A percentile compares a stretch with the other conserved stretches of the same genome.
Evolutionary conservation across 2,113 vertebrate species (phyloP).

Genomic region (Ageneiosus marmoratus): DNA sequence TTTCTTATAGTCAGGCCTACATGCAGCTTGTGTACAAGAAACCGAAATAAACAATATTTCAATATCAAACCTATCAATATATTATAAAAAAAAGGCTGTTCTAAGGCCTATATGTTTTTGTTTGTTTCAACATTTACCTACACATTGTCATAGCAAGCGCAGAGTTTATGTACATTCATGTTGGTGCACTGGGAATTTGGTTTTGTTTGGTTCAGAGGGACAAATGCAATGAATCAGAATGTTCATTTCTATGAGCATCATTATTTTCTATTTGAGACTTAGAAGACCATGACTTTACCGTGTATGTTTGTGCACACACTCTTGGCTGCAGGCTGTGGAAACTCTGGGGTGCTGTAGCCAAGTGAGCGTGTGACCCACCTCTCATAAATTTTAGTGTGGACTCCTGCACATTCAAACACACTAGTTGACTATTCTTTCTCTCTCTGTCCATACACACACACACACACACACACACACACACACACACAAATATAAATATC

Average conservation of each 20-base stretch:
- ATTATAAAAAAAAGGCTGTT: background rate
- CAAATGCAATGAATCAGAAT: background rate
- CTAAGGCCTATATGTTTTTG: no score
- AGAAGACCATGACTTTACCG: background rate
- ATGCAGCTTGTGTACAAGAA: background rate
- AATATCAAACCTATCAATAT: no score
- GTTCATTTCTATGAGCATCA: background rate
- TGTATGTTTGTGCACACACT: background rate
- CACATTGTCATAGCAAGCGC: background rate
- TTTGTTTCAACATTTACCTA: background rate
- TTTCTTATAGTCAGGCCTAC: no score
- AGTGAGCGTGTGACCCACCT: constrained; percentile 71
- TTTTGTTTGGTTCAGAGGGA: constrained; percentile 47
- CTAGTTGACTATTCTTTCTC: background rate
- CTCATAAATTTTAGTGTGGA: constrained; percentile 70
- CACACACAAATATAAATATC: no score
- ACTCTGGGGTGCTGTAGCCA: constrained; percentile 73
- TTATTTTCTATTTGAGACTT: constrained; percentile 1
- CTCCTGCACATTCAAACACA: constrained; percentile 27
- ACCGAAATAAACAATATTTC: background rate
- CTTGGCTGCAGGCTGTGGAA: constrained; percentile 75
- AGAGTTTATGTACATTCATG: background rate
- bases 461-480: constrained; percentile 36
- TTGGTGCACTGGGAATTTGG: constrained; percentile 64
- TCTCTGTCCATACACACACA: constrained; percentile 38